Conservation (phyloP, 2,888 invertebrate genomes). For the Eueremaeus valkanovi region DNA sequence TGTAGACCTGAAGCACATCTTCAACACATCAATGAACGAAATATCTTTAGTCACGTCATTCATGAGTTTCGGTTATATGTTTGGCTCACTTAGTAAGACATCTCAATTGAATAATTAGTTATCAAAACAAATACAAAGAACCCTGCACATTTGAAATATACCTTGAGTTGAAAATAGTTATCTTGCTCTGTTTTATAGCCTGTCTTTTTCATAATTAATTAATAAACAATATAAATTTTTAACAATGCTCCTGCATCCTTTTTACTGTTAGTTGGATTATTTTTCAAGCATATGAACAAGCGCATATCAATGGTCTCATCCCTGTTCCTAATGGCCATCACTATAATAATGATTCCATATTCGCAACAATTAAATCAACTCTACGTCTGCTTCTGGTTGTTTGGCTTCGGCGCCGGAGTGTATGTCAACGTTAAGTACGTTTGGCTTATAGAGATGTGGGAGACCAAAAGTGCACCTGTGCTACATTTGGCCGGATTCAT, state of each 20-base stretch:
- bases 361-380: background rate
- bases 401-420: background rate
- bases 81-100: slow-evolving; percentile 21
- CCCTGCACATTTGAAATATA: no score
- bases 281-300: background rate
- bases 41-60: slow-evolving; percentile 13
- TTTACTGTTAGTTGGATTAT: background rate
- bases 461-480: background rate
- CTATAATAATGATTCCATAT: background rate
- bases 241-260: no score
- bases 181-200: no score
- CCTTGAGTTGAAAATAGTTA: no score
- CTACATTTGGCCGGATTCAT: slow-evolving; percentile 5
- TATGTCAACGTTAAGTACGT: background rate
- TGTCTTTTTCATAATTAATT: no score
- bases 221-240: no score
- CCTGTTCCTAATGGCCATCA: background rate
- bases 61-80: slow-evolving; percentile 3
- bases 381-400: background rate
- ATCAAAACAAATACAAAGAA: background rate
- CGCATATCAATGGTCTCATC: background rate
- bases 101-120: background rate
- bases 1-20: slow-evolving; percentile 20
- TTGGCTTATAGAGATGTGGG: slow-evolving; percentile 17
- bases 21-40: slow-evolving; percentile 17